These are phyloP conservation scores for Altica lythri DNA, from an alignment of 2,888 invertebrate genomes.

Conservation along the genomic window DNA sequence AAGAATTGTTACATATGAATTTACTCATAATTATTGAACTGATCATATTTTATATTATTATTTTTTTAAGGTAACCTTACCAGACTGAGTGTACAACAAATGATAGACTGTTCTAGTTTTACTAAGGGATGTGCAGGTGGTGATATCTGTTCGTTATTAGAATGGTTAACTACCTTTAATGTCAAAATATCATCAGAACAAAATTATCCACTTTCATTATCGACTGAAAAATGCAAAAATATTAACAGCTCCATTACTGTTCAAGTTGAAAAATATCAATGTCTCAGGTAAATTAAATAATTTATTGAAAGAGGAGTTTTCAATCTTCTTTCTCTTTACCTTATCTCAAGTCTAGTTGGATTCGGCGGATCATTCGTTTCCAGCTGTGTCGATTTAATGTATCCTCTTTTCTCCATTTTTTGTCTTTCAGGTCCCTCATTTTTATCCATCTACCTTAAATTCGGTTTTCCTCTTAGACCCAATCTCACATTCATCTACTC, in stretches of 20 bases:
- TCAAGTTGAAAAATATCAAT: constrained; percentile 63
- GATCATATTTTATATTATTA: neutral
- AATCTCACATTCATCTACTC: too few species aligned
- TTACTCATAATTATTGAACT: constrained; percentile 24
- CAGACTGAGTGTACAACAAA: constrained; percentile 75
- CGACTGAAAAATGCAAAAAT: constrained; percentile 59
- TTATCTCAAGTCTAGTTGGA: too few species aligned
- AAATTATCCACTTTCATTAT: constrained; percentile 67
- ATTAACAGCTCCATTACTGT: constrained; percentile 52
- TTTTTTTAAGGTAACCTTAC: constrained; percentile 49
- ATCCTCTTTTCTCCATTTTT: too few species aligned
- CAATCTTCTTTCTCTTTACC: too few species aligned
- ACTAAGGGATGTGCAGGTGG: constrained; percentile 81
- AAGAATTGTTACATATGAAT: too few species aligned
- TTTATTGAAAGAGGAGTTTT: too few species aligned
- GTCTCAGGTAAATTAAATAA: constrained; percentile 74
- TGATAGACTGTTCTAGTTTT: constrained; percentile 79
- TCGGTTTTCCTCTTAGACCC: too few species aligned
- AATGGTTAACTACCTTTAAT: constrained; percentile 69
- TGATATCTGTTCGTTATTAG: constrained; percentile 75
- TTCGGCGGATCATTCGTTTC: too few species aligned
- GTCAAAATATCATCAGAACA: constrained; percentile 62
- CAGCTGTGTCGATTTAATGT: too few species aligned
- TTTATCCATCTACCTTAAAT: too few species aligned
- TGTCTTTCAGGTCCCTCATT: too few species aligned